These are phyloP conservation scores for Chitala chitala DNA, from an alignment of 2,113 vertebrate genomes.

Conservation along the genomic window DNA sequence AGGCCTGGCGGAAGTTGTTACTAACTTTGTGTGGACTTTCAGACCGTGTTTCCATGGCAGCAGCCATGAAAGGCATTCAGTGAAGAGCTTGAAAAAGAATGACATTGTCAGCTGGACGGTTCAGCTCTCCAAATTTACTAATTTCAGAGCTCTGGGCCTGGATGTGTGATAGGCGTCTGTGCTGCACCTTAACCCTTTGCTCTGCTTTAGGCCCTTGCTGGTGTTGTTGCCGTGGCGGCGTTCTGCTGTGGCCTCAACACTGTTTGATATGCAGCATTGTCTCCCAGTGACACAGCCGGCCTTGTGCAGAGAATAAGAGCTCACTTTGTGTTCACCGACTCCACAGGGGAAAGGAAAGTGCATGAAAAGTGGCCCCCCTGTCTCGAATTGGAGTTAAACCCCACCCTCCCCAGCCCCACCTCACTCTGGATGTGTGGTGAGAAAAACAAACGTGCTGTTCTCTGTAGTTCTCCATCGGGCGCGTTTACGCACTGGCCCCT, in stretches of 20 bases:
- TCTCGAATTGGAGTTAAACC: conserved; percentile 47
- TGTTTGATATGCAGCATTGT: conserved; percentile 72
- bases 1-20: conserved; percentile 67
- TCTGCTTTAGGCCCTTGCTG: conserved; percentile 28
- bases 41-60: conserved; percentile 72
- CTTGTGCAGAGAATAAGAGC: conserved; percentile 58
- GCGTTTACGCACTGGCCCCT: background rate
- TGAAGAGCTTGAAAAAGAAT: conserved; percentile 62
- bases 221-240: conserved; percentile 47
- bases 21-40: conserved; percentile 64
- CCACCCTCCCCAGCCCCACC: conserved; percentile 11
- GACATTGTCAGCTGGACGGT: conserved; percentile 59
- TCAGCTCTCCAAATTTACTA: conserved; percentile 54
- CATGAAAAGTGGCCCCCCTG: conserved; percentile 52
- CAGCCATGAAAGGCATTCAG: conserved; percentile 62
- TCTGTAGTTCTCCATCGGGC: background rate
- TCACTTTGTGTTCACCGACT: conserved; percentile 54
- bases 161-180: conserved; percentile 36
- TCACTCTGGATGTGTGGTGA: background rate
- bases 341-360: conserved; percentile 53
- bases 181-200: conserved; percentile 24
- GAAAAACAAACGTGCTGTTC: background rate
- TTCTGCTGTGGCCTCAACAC: conserved; percentile 42
- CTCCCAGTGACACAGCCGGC: conserved; percentile 52
- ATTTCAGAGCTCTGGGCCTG: conserved; percentile 43